These are phyloP conservation scores for Chrysocyon brachyurus DNA, from an alignment of 2,797 vertebrate genomes.

Conservation along the genomic window DNA sequence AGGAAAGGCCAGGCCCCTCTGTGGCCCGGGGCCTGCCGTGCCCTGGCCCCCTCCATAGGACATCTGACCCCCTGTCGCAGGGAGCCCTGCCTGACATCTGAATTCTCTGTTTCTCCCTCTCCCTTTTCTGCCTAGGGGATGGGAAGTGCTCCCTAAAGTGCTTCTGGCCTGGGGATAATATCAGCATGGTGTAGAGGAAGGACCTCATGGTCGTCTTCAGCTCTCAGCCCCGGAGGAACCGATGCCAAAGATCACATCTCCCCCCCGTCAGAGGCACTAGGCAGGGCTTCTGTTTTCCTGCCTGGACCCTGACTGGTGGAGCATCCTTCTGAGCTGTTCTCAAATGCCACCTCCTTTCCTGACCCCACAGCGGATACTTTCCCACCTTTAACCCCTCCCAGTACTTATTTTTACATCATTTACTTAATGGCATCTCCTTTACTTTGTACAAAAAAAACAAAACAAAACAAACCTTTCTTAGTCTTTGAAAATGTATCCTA, in stretches of 20 bases:
- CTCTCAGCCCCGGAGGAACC: not conserved
- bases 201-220: not conserved
- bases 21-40: not conserved
- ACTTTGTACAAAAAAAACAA: not conserved
- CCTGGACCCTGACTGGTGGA: not conserved
- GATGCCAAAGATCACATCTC: not conserved
- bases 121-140: not conserved
- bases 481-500: not conserved
- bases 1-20: not conserved
- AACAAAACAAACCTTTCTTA: not conserved
- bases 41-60: not conserved
- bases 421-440: not conserved
- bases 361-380: not conserved
- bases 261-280: not conserved
- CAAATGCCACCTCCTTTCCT: not conserved
- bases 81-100: not conserved
- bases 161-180: not conserved
- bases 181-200: not conserved
- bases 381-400: not conserved
- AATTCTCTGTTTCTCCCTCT: not conserved
- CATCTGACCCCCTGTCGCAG: not conserved
- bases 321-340: not conserved
- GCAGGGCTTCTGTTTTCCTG: not conserved
- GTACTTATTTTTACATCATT: not conserved
- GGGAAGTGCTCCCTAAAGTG: not conserved